phyloP scores from a whole-genome alignment of 2,888 invertebrate species.

The Gastracanthus pulcherrimus region DNA sequence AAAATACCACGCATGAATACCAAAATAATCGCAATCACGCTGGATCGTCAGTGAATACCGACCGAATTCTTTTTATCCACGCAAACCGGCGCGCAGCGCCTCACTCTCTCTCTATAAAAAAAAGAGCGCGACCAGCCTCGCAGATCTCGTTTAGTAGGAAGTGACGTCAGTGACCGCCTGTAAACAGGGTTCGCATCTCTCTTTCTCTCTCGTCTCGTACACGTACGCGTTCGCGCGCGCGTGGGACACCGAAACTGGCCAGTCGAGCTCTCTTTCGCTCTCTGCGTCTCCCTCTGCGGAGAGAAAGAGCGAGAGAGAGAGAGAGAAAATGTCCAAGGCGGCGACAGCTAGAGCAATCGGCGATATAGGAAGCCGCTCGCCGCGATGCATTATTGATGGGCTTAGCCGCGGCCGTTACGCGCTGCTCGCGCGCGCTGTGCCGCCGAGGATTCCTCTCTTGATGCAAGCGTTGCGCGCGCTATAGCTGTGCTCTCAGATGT shows the following conservation, averaged over 20 bases:
- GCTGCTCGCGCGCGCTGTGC: background rate
- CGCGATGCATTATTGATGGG: slow-evolving; percentile 73
- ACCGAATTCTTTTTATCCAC: background rate
- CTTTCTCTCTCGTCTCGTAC: background rate
- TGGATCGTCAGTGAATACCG: background rate
- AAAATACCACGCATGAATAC: too few relatives aligned
- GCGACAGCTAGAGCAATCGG: slow-evolving; percentile 17
- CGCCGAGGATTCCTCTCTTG: background rate
- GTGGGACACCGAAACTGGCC: slow-evolving; percentile 50
- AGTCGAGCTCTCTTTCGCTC: slow-evolving; percentile 14
- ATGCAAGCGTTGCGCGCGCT: background rate
- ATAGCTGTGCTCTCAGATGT: background rate
- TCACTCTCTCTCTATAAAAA: slow-evolving; percentile 7
- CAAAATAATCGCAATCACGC: too few relatives aligned
- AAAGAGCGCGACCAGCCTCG: slow-evolving; percentile 3
- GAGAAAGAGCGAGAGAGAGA: background rate
- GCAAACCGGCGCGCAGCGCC: background rate
- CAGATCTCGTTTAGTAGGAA: slow-evolving; percentile 72
- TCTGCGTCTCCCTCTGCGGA: background rate
- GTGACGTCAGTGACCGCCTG: slow-evolving; percentile 68
- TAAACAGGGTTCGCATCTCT: slow-evolving; percentile 28
- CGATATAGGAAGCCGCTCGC: slow-evolving; percentile 66
- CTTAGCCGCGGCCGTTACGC: background rate
- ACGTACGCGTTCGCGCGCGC: background rate
- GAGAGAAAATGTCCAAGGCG: slow-evolving; percentile 13